phyloP scores from a whole-genome alignment of 2,113 vertebrate species.

The Nansenia antarctica region DNA sequence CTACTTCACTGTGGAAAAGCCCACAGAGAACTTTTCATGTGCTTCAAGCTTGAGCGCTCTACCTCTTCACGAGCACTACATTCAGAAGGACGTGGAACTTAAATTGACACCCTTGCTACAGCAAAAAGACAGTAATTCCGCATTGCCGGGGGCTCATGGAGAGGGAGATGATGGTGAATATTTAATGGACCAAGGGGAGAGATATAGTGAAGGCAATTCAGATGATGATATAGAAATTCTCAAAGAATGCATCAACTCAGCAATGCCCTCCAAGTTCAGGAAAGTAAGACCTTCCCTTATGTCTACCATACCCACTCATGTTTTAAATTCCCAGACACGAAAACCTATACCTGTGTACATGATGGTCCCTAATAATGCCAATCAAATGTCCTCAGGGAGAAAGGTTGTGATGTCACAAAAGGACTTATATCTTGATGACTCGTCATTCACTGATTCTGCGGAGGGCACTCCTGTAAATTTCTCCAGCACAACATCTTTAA shows the following conservation, averaged over 20 bases:
- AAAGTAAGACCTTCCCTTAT: slow-evolving; percentile 86
- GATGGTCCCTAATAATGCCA: slow-evolving; percentile 84
- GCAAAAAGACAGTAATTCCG: slow-evolving; percentile 75
- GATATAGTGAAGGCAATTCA: slow-evolving; percentile 77
- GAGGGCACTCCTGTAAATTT: slow-evolving; percentile 91
- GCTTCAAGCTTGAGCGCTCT: slow-evolving; percentile 96
- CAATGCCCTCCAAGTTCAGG: slow-evolving; percentile 92
- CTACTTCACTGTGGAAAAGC: slow-evolving; percentile 97
- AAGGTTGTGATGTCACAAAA: slow-evolving; percentile 73
- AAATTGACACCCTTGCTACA: slow-evolving; percentile 88
- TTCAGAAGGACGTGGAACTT: slow-evolving; percentile 96
- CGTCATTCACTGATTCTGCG: slow-evolving; percentile 86
- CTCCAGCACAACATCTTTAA: slow-evolving; percentile 89
- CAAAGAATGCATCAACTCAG: slow-evolving; percentile 93
- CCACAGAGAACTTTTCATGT: slow-evolving; percentile 96
- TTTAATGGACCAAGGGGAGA: slow-evolving; percentile 55
- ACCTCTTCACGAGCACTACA: slow-evolving; percentile 92
- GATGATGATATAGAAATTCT: slow-evolving; percentile 93
- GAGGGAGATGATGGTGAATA: slow-evolving; percentile 76
- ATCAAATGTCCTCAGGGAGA: slow-evolving; percentile 70
- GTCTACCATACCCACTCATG: slow-evolving; percentile 75
- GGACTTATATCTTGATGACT: slow-evolving; percentile 80
- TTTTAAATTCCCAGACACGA: slow-evolving; percentile 78
- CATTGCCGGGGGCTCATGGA: slow-evolving; percentile 44
- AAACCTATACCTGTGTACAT: slow-evolving; percentile 86